phyloP scores from a whole-genome alignment of 2,113 vertebrate species.

The Misgurnus anguillicaudatus region DNA sequence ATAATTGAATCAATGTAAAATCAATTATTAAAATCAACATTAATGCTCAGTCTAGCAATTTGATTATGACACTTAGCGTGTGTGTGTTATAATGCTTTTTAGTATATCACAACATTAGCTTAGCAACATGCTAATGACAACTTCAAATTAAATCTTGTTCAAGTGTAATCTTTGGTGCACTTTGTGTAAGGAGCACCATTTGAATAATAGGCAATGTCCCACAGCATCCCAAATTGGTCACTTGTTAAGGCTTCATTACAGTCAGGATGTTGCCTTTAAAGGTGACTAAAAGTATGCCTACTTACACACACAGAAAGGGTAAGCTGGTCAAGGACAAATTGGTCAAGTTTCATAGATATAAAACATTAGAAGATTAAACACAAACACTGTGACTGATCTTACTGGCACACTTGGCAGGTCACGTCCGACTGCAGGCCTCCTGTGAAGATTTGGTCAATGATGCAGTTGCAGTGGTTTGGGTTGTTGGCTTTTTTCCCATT shows the following conservation, averaged over 20 bases:
- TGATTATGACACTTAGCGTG: too few species aligned
- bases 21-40: too few species aligned
- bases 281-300: not conserved
- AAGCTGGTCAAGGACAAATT: not conserved
- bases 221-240: not conserved
- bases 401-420: constrained; percentile 94
- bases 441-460: constrained; percentile 94
- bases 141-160: not conserved
- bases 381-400: constrained; percentile 62
- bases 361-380: not conserved
- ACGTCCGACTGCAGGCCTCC: constrained; percentile 90
- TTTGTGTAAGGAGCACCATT: too few species aligned
- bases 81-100: not conserved
- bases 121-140: not conserved
- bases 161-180: not conserved
- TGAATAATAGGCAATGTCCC: not conserved
- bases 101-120: not conserved
- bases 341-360: not conserved
- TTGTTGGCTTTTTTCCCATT: constrained; percentile 93
- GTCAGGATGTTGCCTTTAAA: not conserved
- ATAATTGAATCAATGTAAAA: too few species aligned
- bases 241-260: not conserved
- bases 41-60: too few species aligned
- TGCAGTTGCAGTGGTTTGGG: constrained; percentile 93
- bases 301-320: not conserved